Evolutionary conservation across 2,888 invertebrate species (phyloP).

Genomic region (Micropterix aruncella): DNA sequence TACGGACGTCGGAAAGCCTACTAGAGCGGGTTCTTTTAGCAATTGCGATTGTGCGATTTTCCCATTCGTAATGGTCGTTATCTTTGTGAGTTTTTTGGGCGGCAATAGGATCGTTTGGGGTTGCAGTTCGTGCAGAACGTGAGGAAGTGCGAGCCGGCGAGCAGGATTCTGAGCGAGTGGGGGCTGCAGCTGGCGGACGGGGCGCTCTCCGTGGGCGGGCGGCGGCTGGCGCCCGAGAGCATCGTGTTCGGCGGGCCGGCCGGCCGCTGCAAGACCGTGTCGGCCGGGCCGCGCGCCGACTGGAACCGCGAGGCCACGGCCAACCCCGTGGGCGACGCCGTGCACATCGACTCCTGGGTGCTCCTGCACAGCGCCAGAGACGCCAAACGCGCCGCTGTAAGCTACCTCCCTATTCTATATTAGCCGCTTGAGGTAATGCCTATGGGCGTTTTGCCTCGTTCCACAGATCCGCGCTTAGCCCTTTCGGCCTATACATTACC

Average conservation of each 20-base stretch:
- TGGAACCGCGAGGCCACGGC: constrained; percentile 51
- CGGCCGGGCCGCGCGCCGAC: constrained; percentile 43
- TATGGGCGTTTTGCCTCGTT: too few relatives aligned
- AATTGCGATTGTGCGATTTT: too few relatives aligned
- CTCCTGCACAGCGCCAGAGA: constrained; percentile 54
- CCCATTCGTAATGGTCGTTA: too few relatives aligned
- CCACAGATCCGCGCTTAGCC: too few relatives aligned
- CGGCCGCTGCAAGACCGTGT: constrained; percentile 17
- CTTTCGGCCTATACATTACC: too few relatives aligned
- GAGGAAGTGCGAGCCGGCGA: constrained; percentile 43
- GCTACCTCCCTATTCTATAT: too few relatives aligned
- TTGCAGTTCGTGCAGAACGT: constrained; percentile 45
- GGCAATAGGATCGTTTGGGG: too few relatives aligned
- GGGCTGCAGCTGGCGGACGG: constrained; percentile 51
- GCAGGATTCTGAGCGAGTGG: constrained; percentile 62
- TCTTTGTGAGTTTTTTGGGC: too few relatives aligned
- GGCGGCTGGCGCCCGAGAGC: constrained; percentile 49
- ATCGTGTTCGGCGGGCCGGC: constrained; percentile 46
- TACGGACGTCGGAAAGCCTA: too few relatives aligned
- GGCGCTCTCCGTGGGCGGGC: constrained; percentile 42
- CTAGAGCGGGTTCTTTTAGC: too few relatives aligned
- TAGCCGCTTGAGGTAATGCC: too few relatives aligned
- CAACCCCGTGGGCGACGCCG: constrained; percentile 49
- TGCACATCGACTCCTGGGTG: constrained; percentile 59
- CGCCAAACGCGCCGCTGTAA: constrained; percentile 31